Base-by-base conservation (phyloP, 2,888 invertebrate genomes). In the Zygogramma bicolorata region DNA sequence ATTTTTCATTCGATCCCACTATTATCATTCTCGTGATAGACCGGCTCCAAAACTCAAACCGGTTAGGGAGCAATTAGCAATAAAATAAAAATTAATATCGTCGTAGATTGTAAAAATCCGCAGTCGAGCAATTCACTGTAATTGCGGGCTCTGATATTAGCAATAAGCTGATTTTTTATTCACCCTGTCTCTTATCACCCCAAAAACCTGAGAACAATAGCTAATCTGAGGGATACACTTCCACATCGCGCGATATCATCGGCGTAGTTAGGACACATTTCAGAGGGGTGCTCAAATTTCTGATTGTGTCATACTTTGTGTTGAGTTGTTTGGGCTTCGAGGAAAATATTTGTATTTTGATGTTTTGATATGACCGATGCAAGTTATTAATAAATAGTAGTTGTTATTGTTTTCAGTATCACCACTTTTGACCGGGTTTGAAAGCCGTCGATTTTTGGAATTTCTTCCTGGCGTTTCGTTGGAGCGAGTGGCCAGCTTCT, bases 161-260 rank as follows among this genome's bases (percentile, higher is more conserved):
- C 86, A 87, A 87, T 87, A 87, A 87, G 87, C 87, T 86, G 87
- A 87, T 87, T 87, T 87, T 87, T 87, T 87, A 87, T 87, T 87
- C 87, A 87, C 87, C 87, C 87, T 83, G 82, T 79, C 84, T 77
- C 86, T 86, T 86, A 86, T 87, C 86, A 84, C 85, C 84, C 84
- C 82, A 65, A 76, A 80, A 83, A 83, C 82, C 81, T 82, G 84
- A 84, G 84, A 86, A 86, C 86, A 87, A 87, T 86, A 83, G 86
- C 85, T 86, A 86, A 86, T 86, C 85, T 84, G 80, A 77, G 80
- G 81, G 80, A 79, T 79, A 68, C 76, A 75, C 75, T 77, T 75
- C 71, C 73, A 72, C 73, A 73, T 73, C 75, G 40, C 61, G 59
- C 70, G 67, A n/a, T 38, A 61, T 70, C 79, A 74, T 10, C 38